Evolutionary conservation across 2,888 invertebrate genomes (phyloP).

Genomic region (Melinopterus prodromus): DNA sequence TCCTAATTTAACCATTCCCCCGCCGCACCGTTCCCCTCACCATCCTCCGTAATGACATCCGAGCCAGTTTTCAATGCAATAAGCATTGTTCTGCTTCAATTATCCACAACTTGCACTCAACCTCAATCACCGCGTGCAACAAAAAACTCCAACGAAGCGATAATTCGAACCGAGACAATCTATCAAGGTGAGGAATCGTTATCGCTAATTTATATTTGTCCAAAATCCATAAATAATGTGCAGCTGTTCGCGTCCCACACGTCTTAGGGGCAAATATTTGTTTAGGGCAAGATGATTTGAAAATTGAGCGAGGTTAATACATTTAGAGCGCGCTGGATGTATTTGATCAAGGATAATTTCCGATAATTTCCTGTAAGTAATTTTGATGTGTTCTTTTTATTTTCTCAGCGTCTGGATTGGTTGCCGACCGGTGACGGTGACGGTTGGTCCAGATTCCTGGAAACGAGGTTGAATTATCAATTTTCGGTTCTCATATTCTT

Average conservation of each 20-base stretch:
- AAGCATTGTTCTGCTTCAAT: slow-evolving; percentile 33
- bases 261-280: slow-evolving; percentile 10
- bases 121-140: slow-evolving; percentile 8
- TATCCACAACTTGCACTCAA: slow-evolving; percentile 22
- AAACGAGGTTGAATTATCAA: neutral
- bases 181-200: slow-evolving; percentile 36
- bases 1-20: slow-evolving; percentile 31
- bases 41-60: neutral
- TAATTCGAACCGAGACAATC: neutral
- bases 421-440: neutral
- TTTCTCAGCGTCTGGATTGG: slow-evolving; percentile 11
- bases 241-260: slow-evolving; percentile 43
- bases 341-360: slow-evolving; percentile 18
- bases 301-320: slow-evolving; percentile 16
- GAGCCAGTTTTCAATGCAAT: slow-evolving; percentile 4
- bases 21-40: slow-evolving; percentile 20
- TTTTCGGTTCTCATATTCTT: neutral
- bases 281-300: slow-evolving; percentile 21
- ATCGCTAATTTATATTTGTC: slow-evolving; percentile 44
- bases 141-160: neutral
- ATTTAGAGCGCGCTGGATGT: neutral
- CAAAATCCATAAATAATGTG: slow-evolving; percentile 42
- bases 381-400: slow-evolving; percentile 15
- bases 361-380: slow-evolving; percentile 18
- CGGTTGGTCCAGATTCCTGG: neutral